Conservation (phyloP, 1,140 invertebrate species). For the Cephus cinctus region DNA sequence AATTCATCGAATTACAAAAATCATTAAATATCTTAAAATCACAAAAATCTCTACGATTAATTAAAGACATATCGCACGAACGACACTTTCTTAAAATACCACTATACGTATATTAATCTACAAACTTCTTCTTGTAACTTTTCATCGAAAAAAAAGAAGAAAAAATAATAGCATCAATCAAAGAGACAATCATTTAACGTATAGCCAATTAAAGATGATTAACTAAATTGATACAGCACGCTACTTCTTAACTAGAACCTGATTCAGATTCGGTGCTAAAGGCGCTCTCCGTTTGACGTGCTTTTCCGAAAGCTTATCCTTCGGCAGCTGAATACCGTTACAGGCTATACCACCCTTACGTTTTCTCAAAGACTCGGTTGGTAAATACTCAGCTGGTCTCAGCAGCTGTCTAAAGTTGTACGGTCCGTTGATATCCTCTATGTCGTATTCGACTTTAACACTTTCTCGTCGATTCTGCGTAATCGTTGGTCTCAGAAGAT, state of each 20-base stretch:
- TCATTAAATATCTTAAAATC: not conserved
- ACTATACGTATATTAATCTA: too few relatives aligned
- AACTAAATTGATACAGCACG: too few relatives aligned
- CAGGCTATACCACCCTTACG: conserved; percentile 54
- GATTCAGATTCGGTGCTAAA: conserved; percentile 34
- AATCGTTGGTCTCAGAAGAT: conserved; percentile 55
- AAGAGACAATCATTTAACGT: not conserved
- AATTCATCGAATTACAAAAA: too few relatives aligned
- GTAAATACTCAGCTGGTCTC: conserved; percentile 65
- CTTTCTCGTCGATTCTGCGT: conserved; percentile 42
- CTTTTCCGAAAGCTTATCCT: conserved; percentile 37
- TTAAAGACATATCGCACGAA: not conserved
- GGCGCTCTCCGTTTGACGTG: conserved; percentile 47
- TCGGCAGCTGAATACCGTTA: conserved; percentile 23
- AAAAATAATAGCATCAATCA: not conserved
- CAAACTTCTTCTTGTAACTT: not conserved
- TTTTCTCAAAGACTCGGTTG: conserved; percentile 71
- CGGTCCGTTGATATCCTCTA: conserved; percentile 63
- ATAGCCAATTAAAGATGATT: too few relatives aligned
- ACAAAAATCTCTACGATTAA: not conserved
- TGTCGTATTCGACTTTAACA: conserved; percentile 40
- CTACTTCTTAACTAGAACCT: conserved; percentile 21
- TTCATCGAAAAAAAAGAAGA: not conserved
- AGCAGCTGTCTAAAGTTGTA: conserved; percentile 72
- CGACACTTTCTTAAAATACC: too few relatives aligned